A percentile compares a stretch with the other conserved stretches of the same genome.
These are phyloP conservation scores for Cenopis cana DNA, from an alignment of 2,888 invertebrate genomes.

Conservation along the genomic window DNA sequence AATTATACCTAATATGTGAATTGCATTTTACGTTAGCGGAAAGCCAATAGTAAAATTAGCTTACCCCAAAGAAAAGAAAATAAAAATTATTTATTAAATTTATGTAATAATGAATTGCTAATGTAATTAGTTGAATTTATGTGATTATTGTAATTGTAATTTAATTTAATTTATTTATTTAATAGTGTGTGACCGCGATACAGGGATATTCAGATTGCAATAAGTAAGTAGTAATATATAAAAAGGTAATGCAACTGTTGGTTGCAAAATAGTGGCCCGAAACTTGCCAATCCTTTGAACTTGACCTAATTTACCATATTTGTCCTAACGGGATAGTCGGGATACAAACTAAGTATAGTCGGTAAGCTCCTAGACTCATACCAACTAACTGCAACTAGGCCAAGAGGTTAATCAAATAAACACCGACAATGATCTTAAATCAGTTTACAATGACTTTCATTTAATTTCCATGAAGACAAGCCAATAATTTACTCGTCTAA, in stretches of 20 bases:
- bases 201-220: neutral
- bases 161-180: too few relatives aligned
- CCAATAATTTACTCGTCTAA: slow-evolving; percentile 22
- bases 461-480: slow-evolving; percentile 32
- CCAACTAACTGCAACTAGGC: slow-evolving; percentile 19
- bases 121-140: too few relatives aligned
- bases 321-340: neutral
- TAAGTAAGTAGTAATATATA: too few relatives aligned
- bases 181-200: neutral
- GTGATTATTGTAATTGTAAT: too few relatives aligned
- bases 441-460: slow-evolving; percentile 37
- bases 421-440: slow-evolving; percentile 33
- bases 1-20: too few relatives aligned
- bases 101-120: too few relatives aligned
- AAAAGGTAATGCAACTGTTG: neutral
- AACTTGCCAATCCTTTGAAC: neutral
- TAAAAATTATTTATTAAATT: too few relatives aligned
- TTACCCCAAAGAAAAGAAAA: too few relatives aligned
- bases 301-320: neutral
- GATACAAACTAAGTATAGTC: too few relatives aligned
- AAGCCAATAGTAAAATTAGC: too few relatives aligned
- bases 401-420: slow-evolving; percentile 38
- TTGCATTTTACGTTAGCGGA: too few relatives aligned
- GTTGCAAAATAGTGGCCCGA: neutral
- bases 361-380: neutral